A percentile compares a stretch with the other conserved stretches of the same genome.
Conservation (phyloP, 37 sponge, comb jelly and placozoan species). For the Spongilla lacustris region DNA sequence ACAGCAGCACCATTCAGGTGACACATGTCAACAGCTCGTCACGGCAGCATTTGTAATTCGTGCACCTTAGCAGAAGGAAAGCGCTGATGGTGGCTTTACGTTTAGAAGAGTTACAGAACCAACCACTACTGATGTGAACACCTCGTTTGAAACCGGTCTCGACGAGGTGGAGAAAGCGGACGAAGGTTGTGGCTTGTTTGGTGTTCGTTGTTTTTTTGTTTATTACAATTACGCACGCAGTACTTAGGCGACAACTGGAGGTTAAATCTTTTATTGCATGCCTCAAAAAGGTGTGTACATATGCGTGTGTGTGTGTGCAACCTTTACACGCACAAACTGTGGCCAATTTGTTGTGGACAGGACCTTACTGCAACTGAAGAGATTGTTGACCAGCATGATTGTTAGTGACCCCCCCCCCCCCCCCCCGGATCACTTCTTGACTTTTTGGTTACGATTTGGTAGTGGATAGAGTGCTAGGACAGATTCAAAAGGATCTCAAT, state of each 20-base stretch:
- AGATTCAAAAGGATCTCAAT: slow-evolving; percentile 12
- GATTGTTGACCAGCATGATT: not conserved
- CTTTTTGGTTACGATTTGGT: not conserved
- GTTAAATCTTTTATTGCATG: slow-evolving; percentile 18
- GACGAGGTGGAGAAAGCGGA: not conserved
- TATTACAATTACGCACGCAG: not conserved
- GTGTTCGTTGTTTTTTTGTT: too few relatives aligned
- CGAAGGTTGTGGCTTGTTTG: not conserved
- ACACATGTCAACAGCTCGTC: not conserved
- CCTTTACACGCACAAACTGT: too few relatives aligned
- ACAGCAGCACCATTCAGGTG: not conserved
- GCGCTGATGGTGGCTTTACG: not conserved
- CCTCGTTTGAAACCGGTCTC: not conserved
- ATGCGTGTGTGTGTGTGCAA: not conserved
- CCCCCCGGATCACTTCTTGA: not conserved
- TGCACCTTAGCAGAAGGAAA: not conserved
- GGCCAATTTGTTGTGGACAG: not conserved
- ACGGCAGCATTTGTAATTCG: not conserved
- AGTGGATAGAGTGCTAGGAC: slow-evolving; percentile 6
- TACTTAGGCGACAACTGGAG: not conserved
- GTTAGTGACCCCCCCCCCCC: not conserved
- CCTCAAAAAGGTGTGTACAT: slow-evolving; percentile 2
- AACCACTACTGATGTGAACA: not conserved
- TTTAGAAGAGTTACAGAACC: not conserved
- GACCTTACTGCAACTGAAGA: not conserved